Conservation (phyloP, 2,797 vertebrate genomes). For the Glossophaga mutica region DNA sequence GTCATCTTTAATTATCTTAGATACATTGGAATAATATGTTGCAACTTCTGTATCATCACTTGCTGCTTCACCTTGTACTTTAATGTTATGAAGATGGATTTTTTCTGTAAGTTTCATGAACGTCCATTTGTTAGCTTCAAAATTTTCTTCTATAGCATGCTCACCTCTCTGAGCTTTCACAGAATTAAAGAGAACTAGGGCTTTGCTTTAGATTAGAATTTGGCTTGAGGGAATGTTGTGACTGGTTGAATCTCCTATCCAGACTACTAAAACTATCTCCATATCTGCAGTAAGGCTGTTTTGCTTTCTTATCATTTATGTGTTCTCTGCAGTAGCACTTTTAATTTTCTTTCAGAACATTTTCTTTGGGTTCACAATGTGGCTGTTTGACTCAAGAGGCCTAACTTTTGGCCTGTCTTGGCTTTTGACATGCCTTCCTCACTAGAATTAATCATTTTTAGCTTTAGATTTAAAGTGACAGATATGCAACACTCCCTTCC, state of each 20-base stretch:
- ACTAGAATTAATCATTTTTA: not conserved
- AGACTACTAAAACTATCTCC: not conserved
- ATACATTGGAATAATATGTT: not conserved
- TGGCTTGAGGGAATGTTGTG: not conserved
- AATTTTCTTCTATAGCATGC: not conserved
- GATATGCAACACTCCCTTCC: not conserved
- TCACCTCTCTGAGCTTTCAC: not conserved
- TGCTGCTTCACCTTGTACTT: not conserved
- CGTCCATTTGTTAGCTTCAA: not conserved
- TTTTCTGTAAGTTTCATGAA: not conserved
- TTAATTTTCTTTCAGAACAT: not conserved
- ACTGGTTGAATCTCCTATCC: not conserved
- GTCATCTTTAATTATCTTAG: not conserved
- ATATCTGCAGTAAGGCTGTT: not conserved
- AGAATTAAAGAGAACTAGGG: not conserved
- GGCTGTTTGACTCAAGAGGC: not conserved
- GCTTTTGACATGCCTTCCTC: not conserved
- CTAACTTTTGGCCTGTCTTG: not conserved
- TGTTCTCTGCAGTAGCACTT: not conserved
- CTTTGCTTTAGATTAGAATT: not conserved
- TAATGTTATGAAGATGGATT: not conserved
- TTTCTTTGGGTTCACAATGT: not conserved
- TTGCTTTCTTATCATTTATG: not conserved
- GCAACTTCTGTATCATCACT: not conserved
- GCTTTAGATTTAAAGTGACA: not conserved